These are phyloP conservation scores for Callipepla squamata DNA, from an alignment of 2,113 vertebrate species.

Conservation along the genomic window DNA sequence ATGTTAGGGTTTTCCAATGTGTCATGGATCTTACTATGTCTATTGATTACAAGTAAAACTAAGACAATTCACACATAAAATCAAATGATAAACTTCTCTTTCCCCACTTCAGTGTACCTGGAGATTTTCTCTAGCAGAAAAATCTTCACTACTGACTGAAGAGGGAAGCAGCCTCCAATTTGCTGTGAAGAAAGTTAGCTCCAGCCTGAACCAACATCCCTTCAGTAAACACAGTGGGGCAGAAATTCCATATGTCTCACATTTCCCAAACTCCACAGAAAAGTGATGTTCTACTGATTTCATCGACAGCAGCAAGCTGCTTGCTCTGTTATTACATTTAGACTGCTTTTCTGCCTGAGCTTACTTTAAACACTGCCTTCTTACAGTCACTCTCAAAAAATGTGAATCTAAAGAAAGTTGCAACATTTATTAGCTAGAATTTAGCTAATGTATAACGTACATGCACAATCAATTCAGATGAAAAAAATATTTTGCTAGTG, in stretches of 20 bases:
- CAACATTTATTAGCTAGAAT: conserved; percentile 52
- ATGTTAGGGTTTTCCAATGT: not conserved
- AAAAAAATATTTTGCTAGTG: conserved; percentile 26
- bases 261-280: conserved; percentile 38
- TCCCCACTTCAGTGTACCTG: not conserved
- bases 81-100: not conserved
- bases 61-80: not conserved
- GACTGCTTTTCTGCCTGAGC: not conserved
- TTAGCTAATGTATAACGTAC: conserved; percentile 25
- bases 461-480: conserved; percentile 11
- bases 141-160: conserved; percentile 67
- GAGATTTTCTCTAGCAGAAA: conserved; percentile 42
- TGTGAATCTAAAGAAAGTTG: conserved; percentile 47
- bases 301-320: not conserved
- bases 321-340: not conserved
- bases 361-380: conserved; percentile 32
- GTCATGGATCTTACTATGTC: not conserved
- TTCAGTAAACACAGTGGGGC: conserved; percentile 28
- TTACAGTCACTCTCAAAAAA: not conserved
- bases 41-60: not conserved
- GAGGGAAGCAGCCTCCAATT: conserved; percentile 58
- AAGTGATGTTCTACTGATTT: conserved; percentile 10
- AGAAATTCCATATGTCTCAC: conserved; percentile 11
- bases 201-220: conserved; percentile 61
- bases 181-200: conserved; percentile 65